A percentile compares a stretch with the other conserved stretches of the same genome.
Evolutionary conservation across 2,888 invertebrate species (phyloP).

Genomic region (Aproaerema taeniolella): DNA sequence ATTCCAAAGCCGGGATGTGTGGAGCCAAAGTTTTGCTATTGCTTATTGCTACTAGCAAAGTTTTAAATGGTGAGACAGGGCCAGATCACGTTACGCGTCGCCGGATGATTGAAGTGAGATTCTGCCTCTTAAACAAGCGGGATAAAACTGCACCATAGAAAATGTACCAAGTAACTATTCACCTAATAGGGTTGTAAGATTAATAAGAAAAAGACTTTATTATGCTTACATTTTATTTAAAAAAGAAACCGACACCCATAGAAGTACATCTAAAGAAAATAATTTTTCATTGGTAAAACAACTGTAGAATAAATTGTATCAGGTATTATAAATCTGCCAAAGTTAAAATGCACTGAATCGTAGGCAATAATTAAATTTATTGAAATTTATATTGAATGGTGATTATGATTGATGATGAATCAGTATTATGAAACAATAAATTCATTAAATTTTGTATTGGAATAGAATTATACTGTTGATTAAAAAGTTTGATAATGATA

Average conservation of each 20-base stretch:
- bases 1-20: no score
- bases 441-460: slow-evolving; percentile 51
- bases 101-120: no score
- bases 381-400: no score
- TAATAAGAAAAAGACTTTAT: slow-evolving; percentile 11
- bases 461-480: slow-evolving; percentile 41
- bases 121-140: no score
- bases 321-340: slow-evolving; percentile 34
- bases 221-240: slow-evolving; percentile 35
- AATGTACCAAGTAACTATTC: no score
- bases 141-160: no score
- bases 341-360: slow-evolving; percentile 28
- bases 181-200: no score
- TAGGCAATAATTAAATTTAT: no score
- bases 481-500: slow-evolving; percentile 24
- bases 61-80: no score
- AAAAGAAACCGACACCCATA: slow-evolving; percentile 24
- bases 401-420: slow-evolving; percentile 19
- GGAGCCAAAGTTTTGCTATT: no score
- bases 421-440: slow-evolving; percentile 40
- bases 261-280: slow-evolving; percentile 20
- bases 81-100: no score
- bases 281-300: slow-evolving; percentile 56
- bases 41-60: no score
- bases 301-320: slow-evolving; percentile 19